These are phyloP conservation scores for Erythrocercus mccallii DNA, from an alignment of 2,113 vertebrate genomes.

Conservation along the genomic window DNA sequence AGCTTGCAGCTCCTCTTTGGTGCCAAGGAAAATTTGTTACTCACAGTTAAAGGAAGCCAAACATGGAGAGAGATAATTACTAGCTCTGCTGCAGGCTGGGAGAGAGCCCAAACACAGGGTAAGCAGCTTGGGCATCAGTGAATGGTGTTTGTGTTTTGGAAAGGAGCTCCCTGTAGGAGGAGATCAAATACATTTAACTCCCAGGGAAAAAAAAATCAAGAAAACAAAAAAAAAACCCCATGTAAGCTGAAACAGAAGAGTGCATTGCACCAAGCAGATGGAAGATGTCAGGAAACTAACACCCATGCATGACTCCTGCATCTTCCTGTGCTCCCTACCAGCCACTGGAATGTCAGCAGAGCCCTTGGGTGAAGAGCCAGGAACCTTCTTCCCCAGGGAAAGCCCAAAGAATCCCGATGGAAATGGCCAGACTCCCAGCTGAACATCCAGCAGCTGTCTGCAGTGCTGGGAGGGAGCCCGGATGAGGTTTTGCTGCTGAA, in stretches of 20 bases:
- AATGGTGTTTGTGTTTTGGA: not conserved
- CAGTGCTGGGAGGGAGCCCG: not conserved
- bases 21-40: conserved; percentile 50
- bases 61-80: conserved; percentile 21
- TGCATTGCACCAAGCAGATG: not conserved
- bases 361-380: not conserved
- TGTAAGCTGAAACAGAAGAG: not conserved
- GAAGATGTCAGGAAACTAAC: not conserved
- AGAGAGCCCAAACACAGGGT: not conserved
- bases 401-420: rapidly evolving
- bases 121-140: not conserved
- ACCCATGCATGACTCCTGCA: not conserved
- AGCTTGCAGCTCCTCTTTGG: not conserved
- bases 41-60: conserved; percentile 12
- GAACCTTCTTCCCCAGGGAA: not conserved
- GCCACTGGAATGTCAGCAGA: rapidly evolving
- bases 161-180: not conserved
- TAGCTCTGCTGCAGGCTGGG: conserved; percentile 17
- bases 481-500: not conserved
- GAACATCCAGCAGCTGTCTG: not conserved
- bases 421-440: not conserved
- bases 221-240: not conserved
- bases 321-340: not conserved
- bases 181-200: not conserved
- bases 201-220: not conserved